Evolutionary conservation across 2,113 vertebrate genomes (phyloP).

Genomic region (Neotoma lepida): DNA sequence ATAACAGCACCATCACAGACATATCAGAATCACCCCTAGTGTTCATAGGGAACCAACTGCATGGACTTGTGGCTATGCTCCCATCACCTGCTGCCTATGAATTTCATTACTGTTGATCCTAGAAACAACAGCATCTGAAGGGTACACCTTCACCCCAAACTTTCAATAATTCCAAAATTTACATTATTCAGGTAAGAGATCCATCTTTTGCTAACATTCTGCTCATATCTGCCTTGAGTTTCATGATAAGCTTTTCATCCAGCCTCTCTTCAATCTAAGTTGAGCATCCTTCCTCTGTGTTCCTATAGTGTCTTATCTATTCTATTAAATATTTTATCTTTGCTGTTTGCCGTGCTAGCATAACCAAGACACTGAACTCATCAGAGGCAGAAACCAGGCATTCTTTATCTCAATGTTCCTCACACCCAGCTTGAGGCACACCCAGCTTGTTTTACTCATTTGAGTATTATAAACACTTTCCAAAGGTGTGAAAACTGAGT

Average conservation of each 20-base stretch:
- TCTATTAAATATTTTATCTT: background rate
- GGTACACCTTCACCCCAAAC: background rate
- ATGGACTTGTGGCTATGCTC: background rate
- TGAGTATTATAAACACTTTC: background rate
- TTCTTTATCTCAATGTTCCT: background rate
- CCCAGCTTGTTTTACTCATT: background rate
- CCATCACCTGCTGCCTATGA: background rate
- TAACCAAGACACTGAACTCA: background rate
- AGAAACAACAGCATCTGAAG: background rate
- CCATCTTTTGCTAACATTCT: background rate
- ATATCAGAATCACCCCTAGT: background rate
- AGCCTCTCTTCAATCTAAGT: background rate
- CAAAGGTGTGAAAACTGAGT: background rate
- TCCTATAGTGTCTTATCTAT: background rate
- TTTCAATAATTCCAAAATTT: background rate
- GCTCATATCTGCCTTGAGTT: background rate
- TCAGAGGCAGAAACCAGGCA: background rate
- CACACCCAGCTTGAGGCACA: background rate
- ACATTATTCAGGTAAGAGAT: background rate
- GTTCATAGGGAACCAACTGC: background rate
- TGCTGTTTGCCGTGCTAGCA: background rate
- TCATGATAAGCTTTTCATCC: background rate
- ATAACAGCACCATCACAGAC: background rate
- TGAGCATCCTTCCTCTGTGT: background rate
- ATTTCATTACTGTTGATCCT: background rate